Evolutionary conservation across 2,797 vertebrate species (phyloP).

Genomic region (Yasuhikotakia modesta): DNA sequence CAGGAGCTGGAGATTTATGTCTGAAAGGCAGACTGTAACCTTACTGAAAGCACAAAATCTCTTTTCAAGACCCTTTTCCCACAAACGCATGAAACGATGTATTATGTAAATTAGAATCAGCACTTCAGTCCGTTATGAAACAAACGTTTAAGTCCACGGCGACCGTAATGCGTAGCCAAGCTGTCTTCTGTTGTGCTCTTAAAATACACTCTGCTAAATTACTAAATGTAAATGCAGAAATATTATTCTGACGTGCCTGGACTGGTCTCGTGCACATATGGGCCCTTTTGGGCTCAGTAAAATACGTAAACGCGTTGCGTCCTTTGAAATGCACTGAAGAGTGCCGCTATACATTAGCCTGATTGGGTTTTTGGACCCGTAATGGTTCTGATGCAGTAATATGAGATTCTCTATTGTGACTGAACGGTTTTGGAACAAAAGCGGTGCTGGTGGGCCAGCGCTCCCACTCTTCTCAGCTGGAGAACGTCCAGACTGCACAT

Average conservation of each 20-base stretch:
- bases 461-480: constrained; percentile 47
- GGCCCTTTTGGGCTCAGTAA: neutral
- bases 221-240: neutral
- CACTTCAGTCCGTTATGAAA: too few relatives aligned
- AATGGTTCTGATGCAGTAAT: constrained; percentile 15
- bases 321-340: constrained; percentile 24
- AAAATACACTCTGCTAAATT: neutral
- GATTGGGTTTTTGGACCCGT: constrained; percentile 39
- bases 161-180: neutral
- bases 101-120: neutral
- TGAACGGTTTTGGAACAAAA: constrained; percentile 45
- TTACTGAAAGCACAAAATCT: too few relatives aligned
- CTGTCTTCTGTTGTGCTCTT: neutral
- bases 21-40: too few relatives aligned
- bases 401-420: constrained; percentile 39
- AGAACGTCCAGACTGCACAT: constrained; percentile 49
- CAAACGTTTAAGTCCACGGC: too few relatives aligned
- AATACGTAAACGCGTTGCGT: constrained; percentile 1
- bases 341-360: constrained; percentile 38
- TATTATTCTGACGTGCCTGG: neutral
- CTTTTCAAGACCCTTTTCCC: too few relatives aligned
- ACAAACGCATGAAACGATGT: too few relatives aligned
- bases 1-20: too few relatives aligned
- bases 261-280: neutral
- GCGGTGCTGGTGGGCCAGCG: constrained; percentile 38